Evolutionary conservation across 2,888 invertebrate species (phyloP).

Genomic region (Dichetophora obliterata): DNA sequence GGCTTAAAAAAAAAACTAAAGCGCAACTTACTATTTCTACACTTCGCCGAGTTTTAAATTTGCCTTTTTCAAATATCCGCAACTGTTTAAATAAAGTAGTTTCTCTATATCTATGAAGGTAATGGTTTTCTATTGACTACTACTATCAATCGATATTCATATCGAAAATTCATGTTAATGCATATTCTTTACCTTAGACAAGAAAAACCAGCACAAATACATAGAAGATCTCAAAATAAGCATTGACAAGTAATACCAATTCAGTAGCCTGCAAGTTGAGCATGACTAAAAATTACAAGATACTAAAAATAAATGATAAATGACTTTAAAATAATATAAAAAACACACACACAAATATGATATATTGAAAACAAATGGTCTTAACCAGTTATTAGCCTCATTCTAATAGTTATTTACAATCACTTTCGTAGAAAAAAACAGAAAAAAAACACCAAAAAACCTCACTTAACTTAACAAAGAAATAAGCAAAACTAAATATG

Average conservation of each 20-base stretch:
- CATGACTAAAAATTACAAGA: slow-evolving; percentile 19
- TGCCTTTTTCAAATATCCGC: too few species aligned
- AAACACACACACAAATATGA: not conserved
- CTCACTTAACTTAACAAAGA: not conserved
- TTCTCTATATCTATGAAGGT: too few species aligned
- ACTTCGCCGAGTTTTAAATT: too few species aligned
- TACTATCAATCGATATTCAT: too few species aligned
- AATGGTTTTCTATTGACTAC: too few species aligned
- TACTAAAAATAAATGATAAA: slow-evolving; percentile 25
- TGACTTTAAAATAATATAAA: not conserved
- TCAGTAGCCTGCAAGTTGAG: not conserved
- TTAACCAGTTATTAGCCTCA: slow-evolving; percentile 3
- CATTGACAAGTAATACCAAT: not conserved
- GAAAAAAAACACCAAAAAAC: not conserved
- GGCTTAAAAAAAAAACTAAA: too few species aligned
- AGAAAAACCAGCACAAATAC: not conserved
- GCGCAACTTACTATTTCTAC: too few species aligned
- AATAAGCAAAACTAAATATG: not conserved
- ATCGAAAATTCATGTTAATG: too few species aligned
- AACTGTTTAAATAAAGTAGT: too few species aligned
- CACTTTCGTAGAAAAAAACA: not conserved
- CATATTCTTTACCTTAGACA: not conserved
- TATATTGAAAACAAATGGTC: too few species aligned
- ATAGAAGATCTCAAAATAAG: not conserved
- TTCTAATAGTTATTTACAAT: slow-evolving; percentile 25